A percentile compares a stretch with the other conserved stretches of the same genome.
Conservation (phyloP, 2,888 invertebrate species). For the Didymodactylos carnosus region DNA sequence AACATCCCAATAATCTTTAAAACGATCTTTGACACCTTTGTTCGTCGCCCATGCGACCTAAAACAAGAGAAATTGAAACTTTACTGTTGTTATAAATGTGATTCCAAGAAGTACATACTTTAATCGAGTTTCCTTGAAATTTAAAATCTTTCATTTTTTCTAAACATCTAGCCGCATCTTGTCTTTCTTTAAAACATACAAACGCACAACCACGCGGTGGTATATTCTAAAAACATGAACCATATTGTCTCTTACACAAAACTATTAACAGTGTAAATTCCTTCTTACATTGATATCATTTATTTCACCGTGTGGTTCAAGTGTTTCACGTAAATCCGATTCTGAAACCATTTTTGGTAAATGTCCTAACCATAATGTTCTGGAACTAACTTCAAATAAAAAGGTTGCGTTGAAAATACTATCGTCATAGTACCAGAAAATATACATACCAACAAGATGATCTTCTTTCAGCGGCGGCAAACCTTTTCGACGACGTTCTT, state of each 20-base stretch:
- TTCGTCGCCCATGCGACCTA: conserved; percentile 92
- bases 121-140: conserved; percentile 12
- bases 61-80: conserved; percentile 20
- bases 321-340: background rate
- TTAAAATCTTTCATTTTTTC: conserved; percentile 11
- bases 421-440: too few species aligned
- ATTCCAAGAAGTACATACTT: background rate
- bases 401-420: background rate
- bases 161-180: conserved; percentile 6
- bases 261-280: too few species aligned
- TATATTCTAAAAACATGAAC: background rate
- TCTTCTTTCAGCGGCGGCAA: background rate
- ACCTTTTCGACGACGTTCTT: conserved; percentile 1
- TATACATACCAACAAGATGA: conserved; percentile 2
- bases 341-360: conserved; percentile 8
- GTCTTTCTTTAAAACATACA: conserved; percentile 10
- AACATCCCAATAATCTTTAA: conserved; percentile 90
- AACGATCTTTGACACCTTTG: conserved; percentile 66
- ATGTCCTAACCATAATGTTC: conserved; percentile 13
- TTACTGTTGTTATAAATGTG: background rate
- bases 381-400: conserved; percentile 1
- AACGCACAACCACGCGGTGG: conserved; percentile 14
- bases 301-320: background rate
- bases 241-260: background rate
- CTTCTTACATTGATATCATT: background rate